Percentiles rank a stretch among this genome's conserved stretches.
Evolutionary conservation across 2,797 vertebrate genomes (phyloP).

Genomic region (Gephyroberyx darwinii): DNA sequence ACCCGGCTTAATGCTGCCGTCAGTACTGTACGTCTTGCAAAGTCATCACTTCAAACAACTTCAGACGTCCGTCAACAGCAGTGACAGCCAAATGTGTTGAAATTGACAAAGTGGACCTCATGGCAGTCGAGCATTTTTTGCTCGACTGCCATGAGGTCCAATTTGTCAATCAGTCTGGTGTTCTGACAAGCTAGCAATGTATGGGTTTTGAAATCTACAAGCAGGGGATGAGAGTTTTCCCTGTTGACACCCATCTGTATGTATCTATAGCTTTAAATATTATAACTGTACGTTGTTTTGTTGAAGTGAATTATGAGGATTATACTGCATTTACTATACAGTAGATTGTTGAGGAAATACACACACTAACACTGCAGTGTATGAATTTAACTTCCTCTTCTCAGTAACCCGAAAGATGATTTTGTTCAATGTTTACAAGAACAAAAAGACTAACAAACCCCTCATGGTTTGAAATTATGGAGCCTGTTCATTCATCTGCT

Average conservation of each 20-base stretch:
- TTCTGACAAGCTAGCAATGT: too few relatives aligned
- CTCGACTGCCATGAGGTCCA: too few relatives aligned
- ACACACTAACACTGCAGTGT: background rate
- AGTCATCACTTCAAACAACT: background rate
- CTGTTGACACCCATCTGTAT: background rate
- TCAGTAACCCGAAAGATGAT: background rate
- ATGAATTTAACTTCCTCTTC: background rate
- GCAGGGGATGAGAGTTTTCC: background rate
- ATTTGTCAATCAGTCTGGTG: too few relatives aligned
- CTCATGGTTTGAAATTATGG: conserved; percentile 7
- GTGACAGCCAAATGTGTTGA: background rate
- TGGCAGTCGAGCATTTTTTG: background rate
- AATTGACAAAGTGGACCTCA: too few relatives aligned
- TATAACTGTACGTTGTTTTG: background rate
- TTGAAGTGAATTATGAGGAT: background rate
- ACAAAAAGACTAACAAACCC: background rate
- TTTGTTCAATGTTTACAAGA: background rate
- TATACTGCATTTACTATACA: background rate
- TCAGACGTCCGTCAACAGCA: background rate
- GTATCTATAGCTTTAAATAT: background rate
- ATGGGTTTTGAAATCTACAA: background rate
- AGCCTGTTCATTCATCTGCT: conserved; percentile 23
- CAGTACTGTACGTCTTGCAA: background rate
- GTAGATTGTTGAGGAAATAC: background rate
- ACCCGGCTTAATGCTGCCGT: too few relatives aligned